Percentiles rank a stretch among this genome's conserved stretches.
Conservation (phyloP, 2,888 invertebrate species). For the Onchidella celtica region DNA sequence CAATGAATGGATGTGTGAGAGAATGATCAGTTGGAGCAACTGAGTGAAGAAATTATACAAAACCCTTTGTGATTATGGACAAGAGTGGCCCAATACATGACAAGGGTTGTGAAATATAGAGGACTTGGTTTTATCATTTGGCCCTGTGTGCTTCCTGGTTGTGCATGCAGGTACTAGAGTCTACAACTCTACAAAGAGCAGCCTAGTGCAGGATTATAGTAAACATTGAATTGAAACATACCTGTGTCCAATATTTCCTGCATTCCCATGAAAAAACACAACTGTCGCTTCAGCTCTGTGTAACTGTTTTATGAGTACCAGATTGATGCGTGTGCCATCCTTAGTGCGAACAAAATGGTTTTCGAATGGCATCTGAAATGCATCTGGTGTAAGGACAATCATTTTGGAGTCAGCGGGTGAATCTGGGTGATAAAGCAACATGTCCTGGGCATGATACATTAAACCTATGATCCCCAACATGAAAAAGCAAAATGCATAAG, state of each 20-base stretch:
- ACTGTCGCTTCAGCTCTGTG: conserved; percentile 86
- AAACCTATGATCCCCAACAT: conserved; percentile 85
- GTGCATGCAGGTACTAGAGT: no score
- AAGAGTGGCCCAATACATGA: no score
- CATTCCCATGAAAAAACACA: conserved; percentile 96
- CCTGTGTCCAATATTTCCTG: conserved; percentile 96
- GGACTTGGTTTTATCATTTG: no score
- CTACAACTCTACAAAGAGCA: no score
- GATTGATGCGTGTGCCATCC: conserved; percentile 79
- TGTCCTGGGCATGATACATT: conserved; percentile 90
- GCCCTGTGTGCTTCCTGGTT: no score
- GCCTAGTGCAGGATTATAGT: no score
- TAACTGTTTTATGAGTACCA: conserved; percentile 80
- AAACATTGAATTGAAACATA: no score
- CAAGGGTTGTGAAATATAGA: no score
- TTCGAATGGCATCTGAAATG: conserved; percentile 91
- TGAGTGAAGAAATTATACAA: no score
- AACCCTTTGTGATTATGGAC: no score
- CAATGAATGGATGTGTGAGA: no score
- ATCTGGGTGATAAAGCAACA: conserved; percentile 92
- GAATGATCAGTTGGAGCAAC: no score
- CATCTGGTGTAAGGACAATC: conserved; percentile 91
- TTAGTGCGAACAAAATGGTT: conserved; percentile 85
- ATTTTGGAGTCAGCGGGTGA: conserved; percentile 93
- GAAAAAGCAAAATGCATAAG: conserved; percentile 87